Conservation (phyloP, 1,140 invertebrate species). For the Gryon sp. region DNA sequence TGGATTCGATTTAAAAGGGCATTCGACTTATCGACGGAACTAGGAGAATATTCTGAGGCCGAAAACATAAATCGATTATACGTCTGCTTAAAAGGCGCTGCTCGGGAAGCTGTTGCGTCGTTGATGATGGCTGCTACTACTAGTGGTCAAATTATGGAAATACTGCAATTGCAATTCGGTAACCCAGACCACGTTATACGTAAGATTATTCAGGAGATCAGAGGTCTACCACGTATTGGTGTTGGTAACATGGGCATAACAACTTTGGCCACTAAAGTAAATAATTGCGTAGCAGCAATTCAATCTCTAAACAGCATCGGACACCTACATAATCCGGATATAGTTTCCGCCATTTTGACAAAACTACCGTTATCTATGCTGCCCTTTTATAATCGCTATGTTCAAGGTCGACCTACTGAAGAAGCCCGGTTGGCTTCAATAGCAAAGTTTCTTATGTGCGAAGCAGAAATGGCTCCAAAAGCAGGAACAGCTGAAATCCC, state of each 20-base stretch:
- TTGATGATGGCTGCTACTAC: constrained; percentile 22
- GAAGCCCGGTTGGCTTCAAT: constrained; percentile 15
- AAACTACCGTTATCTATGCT: constrained; percentile 32
- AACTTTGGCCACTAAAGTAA: constrained; percentile 28
- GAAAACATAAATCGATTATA: too few species aligned
- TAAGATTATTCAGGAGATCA: constrained; percentile 4
- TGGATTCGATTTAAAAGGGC: too few species aligned
- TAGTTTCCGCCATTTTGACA: constrained; percentile 14
- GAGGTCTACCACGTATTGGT: constrained; percentile 8
- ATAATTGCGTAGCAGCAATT: constrained; percentile 35
- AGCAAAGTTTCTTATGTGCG: constrained; percentile 16
- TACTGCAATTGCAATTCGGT: constrained; percentile 25
- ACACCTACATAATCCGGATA: constrained; percentile 30
- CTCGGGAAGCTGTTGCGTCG: constrained; percentile 14
- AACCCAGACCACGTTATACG: constrained; percentile 1
- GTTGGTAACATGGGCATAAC: background rate
- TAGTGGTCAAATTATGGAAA: constrained; percentile 4
- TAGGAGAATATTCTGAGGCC: too few species aligned
- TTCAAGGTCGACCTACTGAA: background rate
- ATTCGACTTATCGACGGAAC: too few species aligned
- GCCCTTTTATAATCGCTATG: constrained; percentile 23
- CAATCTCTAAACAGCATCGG: constrained; percentile 10
- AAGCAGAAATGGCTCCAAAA: constrained; percentile 35
- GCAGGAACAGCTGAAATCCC: constrained; percentile 15
- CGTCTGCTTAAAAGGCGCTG: constrained; percentile 16